A percentile compares a stretch with the other conserved stretches of the same genome.
These are phyloP conservation scores for Mastomys natalensis DNA, from an alignment of 2,113 vertebrate species.

Conservation along the genomic window DNA sequence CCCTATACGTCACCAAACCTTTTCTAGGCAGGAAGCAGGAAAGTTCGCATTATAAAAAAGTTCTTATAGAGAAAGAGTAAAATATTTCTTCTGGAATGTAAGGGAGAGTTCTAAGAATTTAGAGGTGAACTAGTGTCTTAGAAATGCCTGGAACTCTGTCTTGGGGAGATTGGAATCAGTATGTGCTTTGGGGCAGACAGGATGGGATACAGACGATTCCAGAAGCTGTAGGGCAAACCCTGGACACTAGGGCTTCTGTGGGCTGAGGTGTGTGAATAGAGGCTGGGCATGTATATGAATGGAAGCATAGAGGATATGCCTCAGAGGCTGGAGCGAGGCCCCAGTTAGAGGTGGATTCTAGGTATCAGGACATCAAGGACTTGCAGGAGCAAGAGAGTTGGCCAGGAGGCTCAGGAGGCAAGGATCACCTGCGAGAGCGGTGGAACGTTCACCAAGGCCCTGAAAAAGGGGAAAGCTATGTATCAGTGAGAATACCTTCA, in stretches of 20 bases:
- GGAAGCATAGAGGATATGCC: fast-evolving
- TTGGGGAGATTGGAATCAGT: conserved; percentile 83
- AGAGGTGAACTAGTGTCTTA: conserved; percentile 82
- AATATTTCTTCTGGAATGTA: conserved; percentile 66
- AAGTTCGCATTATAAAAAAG: conserved; percentile 22
- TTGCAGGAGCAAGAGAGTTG: conserved; percentile 71
- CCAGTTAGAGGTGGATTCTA: conserved; percentile 62
- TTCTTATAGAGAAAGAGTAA: background rate
- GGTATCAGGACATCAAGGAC: conserved; percentile 53
- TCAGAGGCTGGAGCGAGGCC: conserved; percentile 51
- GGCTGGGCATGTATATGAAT: background rate
- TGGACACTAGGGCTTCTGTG: background rate
- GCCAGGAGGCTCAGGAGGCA: background rate
- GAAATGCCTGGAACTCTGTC: conserved; percentile 82
- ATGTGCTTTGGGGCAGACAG: conserved; percentile 66
- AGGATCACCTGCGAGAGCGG: conserved; percentile 86
- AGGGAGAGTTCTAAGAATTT: conserved; percentile 85
- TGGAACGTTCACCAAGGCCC: conserved; percentile 84
- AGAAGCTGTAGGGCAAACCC: background rate
- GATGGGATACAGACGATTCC: conserved; percentile 40
- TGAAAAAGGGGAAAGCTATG: conserved; percentile 84
- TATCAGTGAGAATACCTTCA: conserved; percentile 88
- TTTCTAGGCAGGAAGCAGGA: background rate
- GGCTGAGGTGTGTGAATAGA: conserved; percentile 53
- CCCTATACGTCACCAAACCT: background rate